These are phyloP conservation scores for Autographa pulchrina DNA, from an alignment of 2,888 invertebrate species.

Conservation along the genomic window DNA sequence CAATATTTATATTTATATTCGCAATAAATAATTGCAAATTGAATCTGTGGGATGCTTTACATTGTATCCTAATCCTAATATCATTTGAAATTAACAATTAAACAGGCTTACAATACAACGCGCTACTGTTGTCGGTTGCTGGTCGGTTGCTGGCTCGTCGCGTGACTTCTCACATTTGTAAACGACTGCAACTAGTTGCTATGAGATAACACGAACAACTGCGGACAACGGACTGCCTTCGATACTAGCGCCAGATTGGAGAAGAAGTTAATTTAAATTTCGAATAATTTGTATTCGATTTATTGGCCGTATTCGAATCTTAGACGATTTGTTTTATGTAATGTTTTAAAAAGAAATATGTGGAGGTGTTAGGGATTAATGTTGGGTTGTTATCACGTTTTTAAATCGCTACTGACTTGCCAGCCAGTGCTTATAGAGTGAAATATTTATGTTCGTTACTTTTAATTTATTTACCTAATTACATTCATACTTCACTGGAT, in stretches of 20 bases:
- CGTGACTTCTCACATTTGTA: constrained; percentile 86
- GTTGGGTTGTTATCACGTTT: constrained; percentile 28
- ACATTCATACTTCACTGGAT: background rate
- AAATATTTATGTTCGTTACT: background rate
- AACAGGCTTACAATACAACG: constrained; percentile 36
- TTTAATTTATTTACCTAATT: background rate
- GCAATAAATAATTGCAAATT: constrained; percentile 4
- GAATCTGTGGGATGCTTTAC: background rate
- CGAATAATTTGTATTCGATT: constrained; percentile 52
- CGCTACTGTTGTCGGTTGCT: constrained; percentile 57
- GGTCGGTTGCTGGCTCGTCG: constrained; percentile 66
- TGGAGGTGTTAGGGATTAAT: constrained; percentile 33
- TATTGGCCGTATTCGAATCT: constrained; percentile 42
- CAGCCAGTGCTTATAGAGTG: constrained; percentile 21
- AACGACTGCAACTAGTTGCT: constrained; percentile 67
- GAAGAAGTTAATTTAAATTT: constrained; percentile 50
- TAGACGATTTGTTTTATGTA: constrained; percentile 48
- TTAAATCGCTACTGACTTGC: constrained; percentile 41
- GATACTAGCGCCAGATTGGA: constrained; percentile 46
- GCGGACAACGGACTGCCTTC: constrained; percentile 53
- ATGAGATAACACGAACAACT: constrained; percentile 67
- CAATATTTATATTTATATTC: background rate
- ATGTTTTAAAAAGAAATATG: constrained; percentile 35
- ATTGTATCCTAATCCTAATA: background rate
- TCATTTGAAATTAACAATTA: constrained; percentile 17